Percentiles rank a stretch among this genome's conserved stretches.
phyloP scores from a whole-genome alignment of 1,140 invertebrate genomes.

The Lasioglossum baleicum region DNA sequence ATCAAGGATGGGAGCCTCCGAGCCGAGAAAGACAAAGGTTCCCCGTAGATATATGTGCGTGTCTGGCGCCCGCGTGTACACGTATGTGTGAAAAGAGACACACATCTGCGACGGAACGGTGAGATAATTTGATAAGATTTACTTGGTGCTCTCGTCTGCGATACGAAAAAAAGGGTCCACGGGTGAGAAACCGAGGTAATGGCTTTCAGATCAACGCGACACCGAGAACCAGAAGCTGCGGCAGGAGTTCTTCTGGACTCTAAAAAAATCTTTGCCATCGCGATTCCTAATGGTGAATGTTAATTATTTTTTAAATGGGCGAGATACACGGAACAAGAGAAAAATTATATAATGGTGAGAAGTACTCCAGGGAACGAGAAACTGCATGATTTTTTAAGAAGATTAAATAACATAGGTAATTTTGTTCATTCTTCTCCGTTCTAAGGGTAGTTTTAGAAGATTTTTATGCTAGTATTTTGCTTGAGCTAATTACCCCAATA shows the following conservation, averaged over 20 bases:
- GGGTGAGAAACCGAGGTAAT: slow-evolving; percentile 58
- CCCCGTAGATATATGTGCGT: slow-evolving; percentile 7
- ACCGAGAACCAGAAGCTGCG: slow-evolving; percentile 37
- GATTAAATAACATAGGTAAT: too few species aligned
- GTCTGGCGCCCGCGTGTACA: background rate
- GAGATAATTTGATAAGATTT: slow-evolving; percentile 76
- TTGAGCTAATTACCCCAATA: background rate
- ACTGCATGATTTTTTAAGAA: too few species aligned
- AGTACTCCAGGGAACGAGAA: too few species aligned
- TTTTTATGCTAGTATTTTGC: too few species aligned
- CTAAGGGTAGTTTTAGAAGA: too few species aligned
- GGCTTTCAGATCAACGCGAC: slow-evolving; percentile 60
- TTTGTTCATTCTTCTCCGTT: too few species aligned
- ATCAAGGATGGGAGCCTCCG: slow-evolving; percentile 70
- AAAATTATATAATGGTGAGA: too few species aligned
- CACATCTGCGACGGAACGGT: slow-evolving; percentile 44
- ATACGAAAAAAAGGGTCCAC: slow-evolving; percentile 55
- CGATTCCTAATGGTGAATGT: background rate
- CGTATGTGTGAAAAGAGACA: slow-evolving; percentile 1
- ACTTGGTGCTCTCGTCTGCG: slow-evolving; percentile 51
- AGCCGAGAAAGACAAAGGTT: slow-evolving; percentile 66
- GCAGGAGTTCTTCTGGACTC: slow-evolving; percentile 11
- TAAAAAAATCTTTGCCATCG: background rate
- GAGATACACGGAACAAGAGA: too few species aligned
- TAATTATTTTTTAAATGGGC: background rate